Base-by-base conservation (phyloP, 2,888 invertebrate species). In the Chloromyia formosa region DNA sequence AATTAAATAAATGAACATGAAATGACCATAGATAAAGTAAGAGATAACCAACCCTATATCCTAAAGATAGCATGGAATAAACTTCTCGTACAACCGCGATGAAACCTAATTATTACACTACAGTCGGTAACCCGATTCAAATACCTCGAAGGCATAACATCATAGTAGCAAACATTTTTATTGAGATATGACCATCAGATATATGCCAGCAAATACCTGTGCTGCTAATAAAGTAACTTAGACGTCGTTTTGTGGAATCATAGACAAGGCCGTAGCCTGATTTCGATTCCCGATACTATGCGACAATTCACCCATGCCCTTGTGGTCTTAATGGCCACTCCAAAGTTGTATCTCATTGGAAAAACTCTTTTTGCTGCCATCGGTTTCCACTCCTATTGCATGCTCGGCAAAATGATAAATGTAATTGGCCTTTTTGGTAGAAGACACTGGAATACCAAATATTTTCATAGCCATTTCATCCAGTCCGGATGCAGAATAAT, bases 351-450 rank as follows among this genome's bases (percentile, higher is more conserved):
- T 71, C 71, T 71, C 71, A 56, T 71, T 71, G 56, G 56, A 23
- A 56, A 71, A 35, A 58, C 22, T 18, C 56, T 71, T 71, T 71
- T 22, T 56, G 42, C 16, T n/a, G 3, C 9, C n/a, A 71, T 10
- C 35, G 18, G 18, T 27, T 49, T 69, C 45, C 18, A 20, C 18
- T 56, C 18, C 20, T n/a, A 20, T 40, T 71, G 71, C 58, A 56
- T 40, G 35, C 27, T 16, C 18, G 56, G 3, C 71, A 56, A 71
- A 71, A 71, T 71, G 71, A 71, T 71, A 71, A 71, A 71, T 71
- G 71, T 71, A 71, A 71, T 71, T 71, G 71, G 71, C 23, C 71
- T 58, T 71, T 64, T 71, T 71, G 42, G 56, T 58, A 56, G 58
- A 56, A 71, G 35, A 56, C 56, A 71, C 14, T 58, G 5, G 56